phyloP scores from a whole-genome alignment of 2,113 vertebrate species.

The Macroglossus sobrinus region DNA sequence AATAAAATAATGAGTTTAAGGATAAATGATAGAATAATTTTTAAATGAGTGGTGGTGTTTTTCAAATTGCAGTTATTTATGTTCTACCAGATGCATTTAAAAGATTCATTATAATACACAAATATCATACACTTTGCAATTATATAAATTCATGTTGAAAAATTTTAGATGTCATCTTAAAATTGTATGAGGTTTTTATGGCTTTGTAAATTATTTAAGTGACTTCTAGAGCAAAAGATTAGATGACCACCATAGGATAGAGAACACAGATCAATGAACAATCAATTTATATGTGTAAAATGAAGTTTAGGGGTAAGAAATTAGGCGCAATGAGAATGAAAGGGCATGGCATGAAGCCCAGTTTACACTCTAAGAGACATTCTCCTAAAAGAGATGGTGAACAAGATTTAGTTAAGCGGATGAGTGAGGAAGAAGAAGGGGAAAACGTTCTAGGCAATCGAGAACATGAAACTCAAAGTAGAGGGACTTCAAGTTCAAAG shows the following conservation, averaged over 20 bases:
- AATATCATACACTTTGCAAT: neutral
- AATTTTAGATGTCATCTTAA: neutral
- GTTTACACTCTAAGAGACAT: neutral
- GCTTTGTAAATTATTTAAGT: neutral
- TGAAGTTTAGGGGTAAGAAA: neutral
- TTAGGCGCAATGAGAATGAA: no score
- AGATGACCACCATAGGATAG: neutral
- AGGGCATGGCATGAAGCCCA: neutral
- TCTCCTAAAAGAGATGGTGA: neutral
- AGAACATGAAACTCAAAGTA: neutral
- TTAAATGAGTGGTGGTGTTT: neutral
- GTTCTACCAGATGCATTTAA: neutral
- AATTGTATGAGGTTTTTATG: neutral
- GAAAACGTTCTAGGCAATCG: neutral
- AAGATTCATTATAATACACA: neutral
- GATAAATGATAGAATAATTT: neutral
- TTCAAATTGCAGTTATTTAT: neutral
- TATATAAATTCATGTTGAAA: neutral
- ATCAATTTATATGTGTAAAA: neutral
- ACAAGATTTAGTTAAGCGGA: neutral
- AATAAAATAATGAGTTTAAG: neutral
- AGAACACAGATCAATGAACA: neutral
- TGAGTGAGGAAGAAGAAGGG: rapidly evolving
- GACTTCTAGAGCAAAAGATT: neutral
- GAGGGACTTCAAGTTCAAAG: neutral